A percentile compares a stretch with the other conserved stretches of the same genome.
phyloP scores from a whole-genome alignment of 2,888 invertebrate genomes.

The Parasteatoda lunata region DNA sequence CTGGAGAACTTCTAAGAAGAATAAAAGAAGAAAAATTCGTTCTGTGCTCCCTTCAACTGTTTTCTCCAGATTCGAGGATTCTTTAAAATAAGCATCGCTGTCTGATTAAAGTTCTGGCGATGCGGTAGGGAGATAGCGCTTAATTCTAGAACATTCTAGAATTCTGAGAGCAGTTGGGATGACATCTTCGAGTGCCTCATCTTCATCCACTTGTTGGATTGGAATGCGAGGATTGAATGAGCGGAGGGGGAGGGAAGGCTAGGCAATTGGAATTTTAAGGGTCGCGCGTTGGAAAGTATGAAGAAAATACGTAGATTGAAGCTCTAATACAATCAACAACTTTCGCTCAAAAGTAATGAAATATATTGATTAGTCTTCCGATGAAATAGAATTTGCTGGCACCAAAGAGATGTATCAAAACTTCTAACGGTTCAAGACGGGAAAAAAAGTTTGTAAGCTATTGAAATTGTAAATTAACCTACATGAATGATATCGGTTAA shows the following conservation, averaged over 20 bases:
- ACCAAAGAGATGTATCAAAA: too few species aligned
- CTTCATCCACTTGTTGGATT: conserved; percentile 50
- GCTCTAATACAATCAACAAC: not conserved
- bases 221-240: conserved; percentile 24
- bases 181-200: conserved; percentile 40
- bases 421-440: too few species aligned
- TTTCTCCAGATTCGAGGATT: not conserved
- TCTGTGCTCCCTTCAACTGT: not conserved
- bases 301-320: not conserved
- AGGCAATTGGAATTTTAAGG: conserved; percentile 23
- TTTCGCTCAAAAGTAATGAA: too few species aligned
- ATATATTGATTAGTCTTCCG: too few species aligned
- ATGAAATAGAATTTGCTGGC: too few species aligned
- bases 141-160: conserved; percentile 30
- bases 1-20: not conserved
- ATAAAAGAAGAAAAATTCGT: conserved; percentile 7
- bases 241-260: conserved; percentile 1
- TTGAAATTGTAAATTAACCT: too few species aligned
- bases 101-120: not conserved
- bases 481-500: too few species aligned
- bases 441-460: too few species aligned
- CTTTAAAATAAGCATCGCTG: not conserved
- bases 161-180: conserved; percentile 24
- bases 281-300: conserved; percentile 3
- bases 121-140: conserved; percentile 29